Evolutionary conservation across 2,797 vertebrate species (phyloP), one percentile per base, ranked within the genome.

Genomic region (Psittacula derbiana): DNA sequence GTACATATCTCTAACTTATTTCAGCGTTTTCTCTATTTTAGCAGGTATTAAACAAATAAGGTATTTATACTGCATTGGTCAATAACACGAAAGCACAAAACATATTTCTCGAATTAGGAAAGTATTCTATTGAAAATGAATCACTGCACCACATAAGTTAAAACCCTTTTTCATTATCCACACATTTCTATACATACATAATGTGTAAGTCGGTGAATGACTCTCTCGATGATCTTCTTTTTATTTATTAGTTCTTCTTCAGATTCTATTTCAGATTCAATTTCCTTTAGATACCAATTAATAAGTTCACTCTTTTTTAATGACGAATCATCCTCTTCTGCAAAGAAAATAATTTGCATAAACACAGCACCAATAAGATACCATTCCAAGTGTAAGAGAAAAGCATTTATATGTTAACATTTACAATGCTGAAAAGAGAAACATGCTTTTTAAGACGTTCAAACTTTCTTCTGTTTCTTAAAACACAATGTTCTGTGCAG

Each of bases 271-370:
- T 99, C 99, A 1, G 99, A 98, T 97, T 99, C 99, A 0, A 99
- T 99, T 98, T 99, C 99, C 95, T 99, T 99, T 96, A 99, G 98
- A 87, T 99, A 99, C 99, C 99, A 99, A 97, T 99, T 99, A 89
- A 99, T 98, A 82, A 99, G 99, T 4, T 99, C 98, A 6, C 98
- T 99, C 84, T 98, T 99, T 97, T 98, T 99, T 95, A 99, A 98
- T 25, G 98, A 98, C 14, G 97, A 98, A 93, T 99, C 99, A 2
- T 99, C 98, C 52, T 99, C 99, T 82, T 98, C 99, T 99, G 96
- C 62, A 96, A 86, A 44, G 71, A 43, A 89, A 79, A 88, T 40
- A 38, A 66, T 80, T 20, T 86, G 20, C 41, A 89, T 25, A 23
- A 62, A 94, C 28, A 74, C 8, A 70, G 27, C 75, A 94, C 27